phyloP scores from a whole-genome alignment of 2,888 invertebrate genomes.

The Xylocampa areola region DNA sequence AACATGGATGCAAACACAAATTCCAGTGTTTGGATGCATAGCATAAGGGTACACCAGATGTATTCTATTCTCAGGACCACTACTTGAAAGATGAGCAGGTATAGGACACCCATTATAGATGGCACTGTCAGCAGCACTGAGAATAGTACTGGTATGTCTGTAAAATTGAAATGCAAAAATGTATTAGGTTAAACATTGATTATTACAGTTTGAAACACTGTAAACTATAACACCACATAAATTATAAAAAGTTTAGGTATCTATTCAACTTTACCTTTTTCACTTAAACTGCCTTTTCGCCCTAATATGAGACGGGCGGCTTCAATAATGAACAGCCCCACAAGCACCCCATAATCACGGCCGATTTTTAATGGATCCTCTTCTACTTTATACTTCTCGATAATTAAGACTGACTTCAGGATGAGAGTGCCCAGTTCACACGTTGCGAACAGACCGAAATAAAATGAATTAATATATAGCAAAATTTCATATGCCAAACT shows the following conservation, averaged over 20 bases:
- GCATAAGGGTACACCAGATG: constrained; percentile 96
- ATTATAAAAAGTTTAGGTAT: no score
- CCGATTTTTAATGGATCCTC: constrained; percentile 92
- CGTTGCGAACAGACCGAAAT: constrained; percentile 95
- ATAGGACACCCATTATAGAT: constrained; percentile 95
- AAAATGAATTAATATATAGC: constrained; percentile 96
- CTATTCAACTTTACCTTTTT: constrained; percentile 89
- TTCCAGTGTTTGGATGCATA: constrained; percentile 94
- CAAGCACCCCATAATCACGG: constrained; percentile 94
- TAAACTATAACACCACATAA: no score
- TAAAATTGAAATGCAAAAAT: constrained; percentile 57
- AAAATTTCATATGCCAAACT: constrained; percentile 95
- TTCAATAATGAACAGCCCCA: constrained; percentile 94
- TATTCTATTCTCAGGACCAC: constrained; percentile 96
- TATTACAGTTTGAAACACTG: background rate
- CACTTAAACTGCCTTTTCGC: constrained; percentile 95
- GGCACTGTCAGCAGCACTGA: constrained; percentile 96
- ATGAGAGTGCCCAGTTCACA: constrained; percentile 95
- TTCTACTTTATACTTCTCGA: constrained; percentile 89
- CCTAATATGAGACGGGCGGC: constrained; percentile 95
- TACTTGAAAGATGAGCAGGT: constrained; percentile 96
- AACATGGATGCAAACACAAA: constrained; percentile 95
- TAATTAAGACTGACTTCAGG: constrained; percentile 93
- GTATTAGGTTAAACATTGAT: no score
- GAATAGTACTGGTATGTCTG: constrained; percentile 94